phyloP scores from a whole-genome alignment of 2,888 invertebrate species.

The Rhodophaea formosa region DNA sequence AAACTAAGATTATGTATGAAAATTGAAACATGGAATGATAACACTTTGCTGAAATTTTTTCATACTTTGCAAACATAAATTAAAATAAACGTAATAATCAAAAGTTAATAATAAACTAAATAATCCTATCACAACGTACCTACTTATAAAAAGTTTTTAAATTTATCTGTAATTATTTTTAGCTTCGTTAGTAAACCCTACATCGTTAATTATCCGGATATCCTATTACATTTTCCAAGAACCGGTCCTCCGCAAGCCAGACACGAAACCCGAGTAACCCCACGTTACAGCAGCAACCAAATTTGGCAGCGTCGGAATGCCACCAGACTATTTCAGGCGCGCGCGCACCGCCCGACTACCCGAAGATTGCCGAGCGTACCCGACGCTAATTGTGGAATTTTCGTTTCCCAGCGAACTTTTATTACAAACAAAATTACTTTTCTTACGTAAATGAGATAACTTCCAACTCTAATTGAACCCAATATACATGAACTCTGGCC shows the following conservation, averaged over 20 bases:
- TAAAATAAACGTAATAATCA: neutral
- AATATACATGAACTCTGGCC: neutral
- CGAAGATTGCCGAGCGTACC: conserved; percentile 55
- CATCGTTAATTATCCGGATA: neutral
- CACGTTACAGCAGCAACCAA: conserved; percentile 72
- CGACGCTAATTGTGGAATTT: conserved; percentile 66
- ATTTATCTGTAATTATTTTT: neutral
- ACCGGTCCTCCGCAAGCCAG: conserved; percentile 38
- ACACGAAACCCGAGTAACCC: conserved; percentile 62
- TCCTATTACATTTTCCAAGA: conserved; percentile 20
- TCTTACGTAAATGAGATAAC: conserved; percentile 23
- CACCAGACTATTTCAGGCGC: conserved; percentile 72
- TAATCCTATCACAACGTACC: neutral
- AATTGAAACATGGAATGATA: no score
- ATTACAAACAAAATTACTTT: conserved; percentile 43
- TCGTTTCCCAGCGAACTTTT: conserved; percentile 46
- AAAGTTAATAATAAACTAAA: no score
- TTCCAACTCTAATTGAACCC: neutral
- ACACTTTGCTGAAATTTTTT: neutral
- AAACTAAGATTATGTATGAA: no score
- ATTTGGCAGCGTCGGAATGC: conserved; percentile 77
- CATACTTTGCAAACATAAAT: neutral
- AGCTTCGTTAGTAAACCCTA: neutral
- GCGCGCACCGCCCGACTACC: conserved; percentile 52
- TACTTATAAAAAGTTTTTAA: neutral